phyloP scores from a whole-genome alignment of 2,888 invertebrate genomes.

The Prenolepis imparis region DNA sequence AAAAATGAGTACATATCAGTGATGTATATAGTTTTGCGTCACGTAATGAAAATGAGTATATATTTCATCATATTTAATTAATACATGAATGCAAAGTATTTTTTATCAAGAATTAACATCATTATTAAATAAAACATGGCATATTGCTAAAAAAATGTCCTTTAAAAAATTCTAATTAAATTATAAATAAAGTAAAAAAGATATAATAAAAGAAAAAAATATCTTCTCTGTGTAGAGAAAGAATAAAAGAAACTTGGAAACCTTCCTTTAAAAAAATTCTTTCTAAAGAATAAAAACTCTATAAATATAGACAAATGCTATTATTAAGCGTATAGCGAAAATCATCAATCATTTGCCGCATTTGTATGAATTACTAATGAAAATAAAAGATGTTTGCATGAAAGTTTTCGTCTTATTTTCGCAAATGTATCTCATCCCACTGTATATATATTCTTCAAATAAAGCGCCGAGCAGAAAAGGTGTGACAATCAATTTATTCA shows the following conservation, averaged over 20 bases:
- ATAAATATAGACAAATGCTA: background rate
- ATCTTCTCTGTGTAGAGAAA: background rate
- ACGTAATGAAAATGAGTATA: constrained; percentile 18
- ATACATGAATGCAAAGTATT: background rate
- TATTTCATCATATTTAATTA: constrained; percentile 26
- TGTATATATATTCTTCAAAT: constrained; percentile 25
- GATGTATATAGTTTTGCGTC: constrained; percentile 30
- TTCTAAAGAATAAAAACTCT: background rate
- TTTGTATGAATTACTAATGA: background rate
- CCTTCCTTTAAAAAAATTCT: background rate
- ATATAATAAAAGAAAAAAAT: background rate
- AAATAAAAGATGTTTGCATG: constrained; percentile 6
- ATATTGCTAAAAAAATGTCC: constrained; percentile 22
- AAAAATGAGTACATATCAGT: constrained; percentile 43
- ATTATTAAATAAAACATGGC: constrained; percentile 13
- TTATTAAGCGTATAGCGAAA: background rate
- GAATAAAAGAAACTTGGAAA: background rate
- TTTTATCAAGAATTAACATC: constrained; percentile 17
- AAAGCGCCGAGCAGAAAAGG: constrained; percentile 24
- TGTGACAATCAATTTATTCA: constrained; percentile 67
- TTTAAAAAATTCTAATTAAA: constrained; percentile 29
- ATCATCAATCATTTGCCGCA: constrained; percentile 28
- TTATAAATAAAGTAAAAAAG: background rate
- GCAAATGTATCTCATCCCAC: background rate
- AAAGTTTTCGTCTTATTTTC: constrained; percentile 1